Conservation (phyloP, 1,140 invertebrate species). For the Drosophila equinoxialis region DNA sequence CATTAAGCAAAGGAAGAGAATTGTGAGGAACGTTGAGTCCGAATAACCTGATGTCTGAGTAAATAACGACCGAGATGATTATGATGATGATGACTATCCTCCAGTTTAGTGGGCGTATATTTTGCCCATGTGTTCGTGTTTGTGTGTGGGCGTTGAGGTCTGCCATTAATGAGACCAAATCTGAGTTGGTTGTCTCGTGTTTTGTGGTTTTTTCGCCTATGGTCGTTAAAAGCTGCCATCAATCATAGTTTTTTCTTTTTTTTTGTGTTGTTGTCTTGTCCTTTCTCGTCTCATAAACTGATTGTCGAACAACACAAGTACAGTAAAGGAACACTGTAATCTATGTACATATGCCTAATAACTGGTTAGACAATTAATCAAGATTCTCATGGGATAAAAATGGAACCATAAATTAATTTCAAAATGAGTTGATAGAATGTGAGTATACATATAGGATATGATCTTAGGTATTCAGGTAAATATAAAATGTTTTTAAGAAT, state of each 20-base stretch:
- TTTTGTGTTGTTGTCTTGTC: too few relatives aligned
- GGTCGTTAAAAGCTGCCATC: slow-evolving; percentile 51
- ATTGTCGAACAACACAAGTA: slow-evolving; percentile 31
- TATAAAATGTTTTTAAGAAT: too few relatives aligned
- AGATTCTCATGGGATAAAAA: neutral
- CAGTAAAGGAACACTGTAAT: slow-evolving; percentile 19
- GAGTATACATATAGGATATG: too few relatives aligned
- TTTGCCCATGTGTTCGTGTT: neutral
- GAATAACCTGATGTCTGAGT: neutral
- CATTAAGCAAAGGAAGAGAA: neutral
- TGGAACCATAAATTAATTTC: neutral
- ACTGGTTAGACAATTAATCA: slow-evolving; percentile 30
- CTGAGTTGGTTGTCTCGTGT: slow-evolving; percentile 28
- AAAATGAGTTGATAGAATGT: too few relatives aligned
- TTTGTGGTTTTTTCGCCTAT: neutral
- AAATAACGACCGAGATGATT: neutral
- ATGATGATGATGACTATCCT: neutral
- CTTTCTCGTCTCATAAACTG: slow-evolving; percentile 25
- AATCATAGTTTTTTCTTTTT: slow-evolving; percentile 44
- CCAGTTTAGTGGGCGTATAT: neutral
- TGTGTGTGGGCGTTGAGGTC: too few relatives aligned
- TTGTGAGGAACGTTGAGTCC: neutral
- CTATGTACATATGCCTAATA: slow-evolving; percentile 18
- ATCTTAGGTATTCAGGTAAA: too few relatives aligned
- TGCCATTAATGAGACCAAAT: slow-evolving; percentile 45